These are phyloP conservation scores for Apodemia zela DNA, from an alignment of 2,888 invertebrate species.

Conservation along the genomic window DNA sequence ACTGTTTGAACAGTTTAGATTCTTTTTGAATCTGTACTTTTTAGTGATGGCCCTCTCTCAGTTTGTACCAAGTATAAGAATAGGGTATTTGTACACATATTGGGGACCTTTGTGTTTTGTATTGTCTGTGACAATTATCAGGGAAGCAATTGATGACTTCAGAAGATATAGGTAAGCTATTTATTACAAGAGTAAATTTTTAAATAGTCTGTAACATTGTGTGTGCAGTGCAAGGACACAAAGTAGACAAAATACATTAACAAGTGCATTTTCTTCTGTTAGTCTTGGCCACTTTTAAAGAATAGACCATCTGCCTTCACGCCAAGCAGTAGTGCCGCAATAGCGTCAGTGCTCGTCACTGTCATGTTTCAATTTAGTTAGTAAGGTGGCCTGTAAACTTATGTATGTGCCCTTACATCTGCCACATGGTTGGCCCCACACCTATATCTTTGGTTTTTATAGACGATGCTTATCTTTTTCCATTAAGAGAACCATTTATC, in stretches of 20 bases:
- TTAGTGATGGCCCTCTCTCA: conserved; percentile 98
- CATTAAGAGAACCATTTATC: too few relatives aligned
- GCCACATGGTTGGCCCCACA: too few relatives aligned
- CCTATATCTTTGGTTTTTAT: too few relatives aligned
- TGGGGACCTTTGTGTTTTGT: conserved; percentile 99
- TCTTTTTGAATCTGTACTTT: conserved; percentile 99
- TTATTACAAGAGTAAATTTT: not conserved
- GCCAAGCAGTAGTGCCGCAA: too few relatives aligned
- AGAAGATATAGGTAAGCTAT: conserved; percentile 84
- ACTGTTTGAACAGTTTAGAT: conserved; percentile 98
- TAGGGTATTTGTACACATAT: conserved; percentile 99
- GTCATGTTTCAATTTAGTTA: not conserved
- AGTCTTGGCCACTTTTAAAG: too few relatives aligned
- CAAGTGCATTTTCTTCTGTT: too few relatives aligned
- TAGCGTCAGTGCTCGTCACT: not conserved
- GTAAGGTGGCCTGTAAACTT: too few relatives aligned
- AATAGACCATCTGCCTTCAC: too few relatives aligned
- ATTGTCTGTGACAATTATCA: conserved; percentile 94
- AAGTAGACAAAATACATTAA: too few relatives aligned
- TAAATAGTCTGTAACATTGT: not conserved
- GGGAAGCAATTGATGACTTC: conserved; percentile 98
- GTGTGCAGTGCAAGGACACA: not conserved
- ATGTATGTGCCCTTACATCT: too few relatives aligned
- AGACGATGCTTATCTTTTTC: too few relatives aligned
- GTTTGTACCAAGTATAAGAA: conserved; percentile 97